These are phyloP conservation scores for Chiloscyllium plagiosum DNA, from an alignment of 2,113 vertebrate genomes.

Conservation along the genomic window DNA sequence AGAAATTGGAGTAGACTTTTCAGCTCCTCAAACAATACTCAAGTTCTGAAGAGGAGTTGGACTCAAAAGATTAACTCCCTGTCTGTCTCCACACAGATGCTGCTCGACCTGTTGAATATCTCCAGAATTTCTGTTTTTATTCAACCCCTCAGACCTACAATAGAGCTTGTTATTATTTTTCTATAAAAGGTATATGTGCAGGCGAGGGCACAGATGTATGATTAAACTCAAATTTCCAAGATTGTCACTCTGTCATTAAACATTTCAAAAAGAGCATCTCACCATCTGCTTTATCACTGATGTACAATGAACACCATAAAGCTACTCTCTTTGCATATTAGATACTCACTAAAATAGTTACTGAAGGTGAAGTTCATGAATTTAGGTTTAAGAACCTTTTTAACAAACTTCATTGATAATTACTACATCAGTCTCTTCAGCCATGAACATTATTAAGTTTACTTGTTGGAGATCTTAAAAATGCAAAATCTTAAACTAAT, in stretches of 20 bases:
- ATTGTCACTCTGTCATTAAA: neutral
- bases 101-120: too few relatives aligned
- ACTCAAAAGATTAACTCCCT: too few relatives aligned
- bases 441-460: neutral
- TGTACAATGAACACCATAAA: neutral
- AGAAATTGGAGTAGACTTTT: neutral
- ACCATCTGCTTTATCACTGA: neutral
- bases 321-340: neutral
- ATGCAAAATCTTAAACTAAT: neutral
- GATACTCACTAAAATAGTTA: neutral
- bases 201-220: neutral
- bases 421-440: neutral
- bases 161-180: neutral
- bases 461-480: neutral
- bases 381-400: neutral
- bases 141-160: neutral
- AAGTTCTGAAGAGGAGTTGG: too few relatives aligned
- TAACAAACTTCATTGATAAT: neutral
- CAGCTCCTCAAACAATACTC: too few relatives aligned
- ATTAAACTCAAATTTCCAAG: neutral
- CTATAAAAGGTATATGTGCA: neutral
- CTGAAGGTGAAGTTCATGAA: neutral
- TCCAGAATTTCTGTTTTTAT: too few relatives aligned
- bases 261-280: neutral
- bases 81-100: too few relatives aligned